Percentiles rank a stretch among this genome's conserved stretches.
phyloP scores from a whole-genome alignment of 2,113 vertebrate genomes.

The Uria aalge region DNA sequence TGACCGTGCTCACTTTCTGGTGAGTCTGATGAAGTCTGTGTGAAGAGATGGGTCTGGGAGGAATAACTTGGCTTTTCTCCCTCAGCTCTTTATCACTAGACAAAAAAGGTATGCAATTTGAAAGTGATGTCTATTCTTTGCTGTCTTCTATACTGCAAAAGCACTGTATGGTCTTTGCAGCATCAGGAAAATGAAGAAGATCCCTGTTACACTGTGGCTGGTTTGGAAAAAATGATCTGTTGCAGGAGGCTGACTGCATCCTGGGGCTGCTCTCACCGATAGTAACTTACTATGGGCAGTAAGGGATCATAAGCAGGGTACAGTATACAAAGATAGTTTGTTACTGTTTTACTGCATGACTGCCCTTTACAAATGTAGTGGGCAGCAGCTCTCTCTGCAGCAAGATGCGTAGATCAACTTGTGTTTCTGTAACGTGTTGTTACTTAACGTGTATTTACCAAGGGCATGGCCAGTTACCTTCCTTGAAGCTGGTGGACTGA shows the following conservation, averaged over 20 bases:
- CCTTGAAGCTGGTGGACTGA: background rate
- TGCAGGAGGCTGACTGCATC: background rate
- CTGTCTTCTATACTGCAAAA: background rate
- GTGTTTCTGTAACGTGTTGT: background rate
- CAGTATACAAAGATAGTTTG: background rate
- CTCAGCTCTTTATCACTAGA: background rate
- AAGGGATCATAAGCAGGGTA: background rate
- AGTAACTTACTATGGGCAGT: background rate
- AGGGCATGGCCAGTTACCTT: background rate
- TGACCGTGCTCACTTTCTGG: rapidly evolving
- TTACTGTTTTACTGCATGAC: background rate
- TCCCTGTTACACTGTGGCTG: rapidly evolving
- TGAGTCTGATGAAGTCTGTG: background rate
- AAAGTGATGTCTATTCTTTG: background rate
- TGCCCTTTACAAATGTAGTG: background rate
- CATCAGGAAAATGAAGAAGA: background rate
- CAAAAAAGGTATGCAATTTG: background rate
- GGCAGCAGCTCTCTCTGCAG: background rate
- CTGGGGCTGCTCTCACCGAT: background rate
- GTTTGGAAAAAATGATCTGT: background rate
- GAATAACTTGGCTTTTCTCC: background rate
- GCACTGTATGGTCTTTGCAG: background rate
- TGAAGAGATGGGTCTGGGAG: background rate
- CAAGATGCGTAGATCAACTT: background rate
- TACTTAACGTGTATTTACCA: background rate